phyloP scores from a whole-genome alignment of 2,113 vertebrate genomes.

The Perca fluviatilis region DNA sequence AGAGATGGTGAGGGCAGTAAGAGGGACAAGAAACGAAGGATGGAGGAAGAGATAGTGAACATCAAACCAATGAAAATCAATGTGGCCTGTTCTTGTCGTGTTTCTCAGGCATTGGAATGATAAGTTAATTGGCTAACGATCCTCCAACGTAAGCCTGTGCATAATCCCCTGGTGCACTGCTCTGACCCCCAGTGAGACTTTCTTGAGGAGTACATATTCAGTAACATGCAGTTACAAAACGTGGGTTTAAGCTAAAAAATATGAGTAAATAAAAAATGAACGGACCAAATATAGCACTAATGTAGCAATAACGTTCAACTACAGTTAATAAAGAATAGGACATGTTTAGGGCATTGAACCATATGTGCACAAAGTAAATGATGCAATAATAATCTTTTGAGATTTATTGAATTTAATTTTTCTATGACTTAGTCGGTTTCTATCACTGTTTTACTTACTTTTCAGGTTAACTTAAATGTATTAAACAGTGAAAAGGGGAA shows the following conservation, averaged over 20 bases:
- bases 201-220: slow-evolving; percentile 16
- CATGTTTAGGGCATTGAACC: neutral
- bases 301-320: neutral
- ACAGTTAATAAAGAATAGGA: neutral
- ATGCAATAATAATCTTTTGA: neutral
- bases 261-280: neutral
- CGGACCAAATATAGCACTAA: neutral
- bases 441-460: neutral
- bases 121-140: slow-evolving; percentile 81
- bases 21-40: slow-evolving; percentile 36
- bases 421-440: neutral
- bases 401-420: neutral
- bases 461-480: neutral
- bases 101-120: slow-evolving; percentile 70
- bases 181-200: slow-evolving; percentile 45
- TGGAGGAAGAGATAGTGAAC: slow-evolving; percentile 56
- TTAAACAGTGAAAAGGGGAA: too few relatives aligned
- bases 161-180: slow-evolving; percentile 63
- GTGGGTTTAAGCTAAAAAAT: neutral
- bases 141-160: slow-evolving; percentile 57
- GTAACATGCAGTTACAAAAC: slow-evolving; percentile 3
- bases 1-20: slow-evolving; percentile 19
- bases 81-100: slow-evolving; percentile 63
- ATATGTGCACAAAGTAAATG: neutral
- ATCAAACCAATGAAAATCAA: slow-evolving; percentile 78